Base-by-base conservation (phyloP, 2,113 vertebrate species). In the Malurus elegans region DNA sequence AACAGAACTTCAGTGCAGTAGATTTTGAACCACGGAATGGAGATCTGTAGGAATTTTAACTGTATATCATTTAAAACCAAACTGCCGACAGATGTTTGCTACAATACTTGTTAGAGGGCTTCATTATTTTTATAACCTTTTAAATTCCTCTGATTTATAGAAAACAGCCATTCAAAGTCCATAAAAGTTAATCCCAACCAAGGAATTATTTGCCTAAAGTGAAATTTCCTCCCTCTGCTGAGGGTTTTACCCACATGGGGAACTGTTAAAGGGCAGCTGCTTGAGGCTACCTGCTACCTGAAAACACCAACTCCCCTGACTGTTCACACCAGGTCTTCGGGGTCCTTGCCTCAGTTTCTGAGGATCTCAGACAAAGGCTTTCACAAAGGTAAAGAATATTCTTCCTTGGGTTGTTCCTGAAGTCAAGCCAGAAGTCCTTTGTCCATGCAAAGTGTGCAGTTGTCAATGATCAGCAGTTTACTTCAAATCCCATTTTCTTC, bases 111-210 rank as follows among this genome's bases (percentile, higher is more conserved):
- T 96, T 96, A 96, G 79, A 90, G 38, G 50, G 88, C 83, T 95
- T 96, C 12, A 3, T 93, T 96, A 92, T 91, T 94, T 97, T 97
- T 97, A 97, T 94, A 93, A 78, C 83, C 92, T 94, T 95, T 88
- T 95, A 97, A 94, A 96, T 97, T 96, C 94, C 82, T 95, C 92
- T 80, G 79, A 94, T 94, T 95, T 90, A 92, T 88, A 94, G 86
- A 86, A 97, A 96, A 83, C 24, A 29, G 65, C 56, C 79, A 81
- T 88, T 96, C 81, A 97, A 93, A 93, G 66, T 95, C 95, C 72
- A 78, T 96, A 94, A 97, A 95, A 95, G 60, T 91, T 95, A 94
- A 93, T 94, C 72, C 44, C 0, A 0, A 83, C 64, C 83, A 47
- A 60, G 44, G 92, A 93, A 96, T 91, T 92, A 74, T 67, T 95